Conservation (phyloP, 2,113 vertebrate genomes). For the Labeo catla region DNA sequence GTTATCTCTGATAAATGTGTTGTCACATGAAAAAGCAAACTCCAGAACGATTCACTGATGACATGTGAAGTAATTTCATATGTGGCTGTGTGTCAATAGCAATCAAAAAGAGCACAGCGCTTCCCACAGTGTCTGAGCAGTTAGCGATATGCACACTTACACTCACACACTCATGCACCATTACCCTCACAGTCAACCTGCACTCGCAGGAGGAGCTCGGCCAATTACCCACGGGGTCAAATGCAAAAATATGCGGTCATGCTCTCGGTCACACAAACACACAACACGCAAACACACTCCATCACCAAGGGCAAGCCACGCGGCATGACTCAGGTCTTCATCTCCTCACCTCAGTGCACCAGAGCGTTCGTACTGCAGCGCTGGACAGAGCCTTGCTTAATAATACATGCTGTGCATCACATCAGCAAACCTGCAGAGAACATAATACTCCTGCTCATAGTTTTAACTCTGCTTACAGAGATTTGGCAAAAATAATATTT, state of each 20-base stretch:
- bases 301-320: background rate
- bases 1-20: background rate
- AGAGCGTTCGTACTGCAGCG: too few relatives aligned
- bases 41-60: background rate
- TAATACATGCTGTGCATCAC: conserved; percentile 45
- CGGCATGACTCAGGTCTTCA: conserved; percentile 22
- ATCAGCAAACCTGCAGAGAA: conserved; percentile 9
- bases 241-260: conserved; percentile 14
- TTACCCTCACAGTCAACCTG: conserved; percentile 42
- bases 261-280: background rate
- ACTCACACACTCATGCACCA: conserved; percentile 28
- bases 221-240: conserved; percentile 28
- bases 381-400: conserved; percentile 16
- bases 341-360: conserved; percentile 43
- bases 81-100: conserved; percentile 15
- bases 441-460: background rate
- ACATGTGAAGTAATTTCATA: background rate
- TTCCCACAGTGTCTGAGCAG: conserved; percentile 37
- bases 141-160: background rate
- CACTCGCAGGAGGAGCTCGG: background rate
- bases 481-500: background rate
- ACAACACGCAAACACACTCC: background rate
- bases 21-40: background rate
- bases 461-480: too few relatives aligned
- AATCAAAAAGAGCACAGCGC: background rate